Evolutionary conservation across 2,797 vertebrate genomes (phyloP), one percentile per base, ranked within the genome.

Genomic region (Rhabdomys pumilio): DNA sequence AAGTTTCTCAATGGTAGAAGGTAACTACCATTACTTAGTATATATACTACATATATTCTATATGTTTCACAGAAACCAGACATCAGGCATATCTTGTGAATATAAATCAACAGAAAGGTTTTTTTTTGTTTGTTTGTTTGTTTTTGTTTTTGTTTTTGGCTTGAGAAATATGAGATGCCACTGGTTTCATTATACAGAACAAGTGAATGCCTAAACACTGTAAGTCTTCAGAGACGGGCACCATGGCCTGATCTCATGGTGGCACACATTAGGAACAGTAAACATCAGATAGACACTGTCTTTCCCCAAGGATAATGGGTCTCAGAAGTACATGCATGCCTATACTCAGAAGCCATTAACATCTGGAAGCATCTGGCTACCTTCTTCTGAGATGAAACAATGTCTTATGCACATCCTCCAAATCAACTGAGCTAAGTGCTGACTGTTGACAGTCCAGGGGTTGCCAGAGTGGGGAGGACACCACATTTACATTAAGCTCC

Each of bases 301-400:
- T 24, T 24, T 17, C 1, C 0, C 31, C 29, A 19, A 79, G 79
- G 72, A 47, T 19, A 55, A 73, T 0, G 84, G 90, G 77, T 19
- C n/a, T 24, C 47, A 84, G 82, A n/a, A 67, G 67, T 22, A n/a
- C 0, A 59, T 6, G 26, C 17, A 34, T 59, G 75, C 47, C 19
- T 72, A 61, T 44, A 81, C 81, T 69, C n/a, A 61, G 91, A 44
- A 31, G 87, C 72, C 81, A 93, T 82, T 3, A 81, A 73, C 47
- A 90, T 89, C 80, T 95, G 90, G 90, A 80, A 61, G 72, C 17
- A 69, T 38, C 0, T 87, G 79, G 41, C 11, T 55, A 57, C 59
- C n/a, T 84, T 93, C 90, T 57, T 89, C 65, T 79, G 84, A 91
- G 91, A 92, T 75, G 57, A 96, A 96, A 90, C 20, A 88, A 79